Percentiles rank a stretch among this genome's conserved stretches.
These are phyloP conservation scores for Bhutanitis thaidina DNA, from an alignment of 2,888 invertebrate species.

Conservation along the genomic window DNA sequence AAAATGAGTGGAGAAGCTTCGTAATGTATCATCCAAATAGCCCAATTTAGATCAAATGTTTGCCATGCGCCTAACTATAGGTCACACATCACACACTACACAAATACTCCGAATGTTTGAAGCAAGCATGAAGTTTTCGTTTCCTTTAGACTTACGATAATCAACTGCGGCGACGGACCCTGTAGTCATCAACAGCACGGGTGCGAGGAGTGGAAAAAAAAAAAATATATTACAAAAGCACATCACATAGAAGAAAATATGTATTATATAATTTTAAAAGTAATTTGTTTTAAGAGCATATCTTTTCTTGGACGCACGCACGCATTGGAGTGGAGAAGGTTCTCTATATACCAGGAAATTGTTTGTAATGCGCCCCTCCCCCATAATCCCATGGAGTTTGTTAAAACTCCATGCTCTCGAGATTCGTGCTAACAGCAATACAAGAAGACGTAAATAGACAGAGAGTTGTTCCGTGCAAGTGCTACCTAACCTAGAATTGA, in stretches of 20 bases:
- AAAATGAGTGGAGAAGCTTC: neutral
- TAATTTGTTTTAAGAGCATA: no score
- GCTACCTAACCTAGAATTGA: no score
- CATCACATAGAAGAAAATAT: constrained; percentile 18
- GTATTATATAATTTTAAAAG: no score
- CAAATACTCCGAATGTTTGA: neutral
- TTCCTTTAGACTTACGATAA: constrained; percentile 65
- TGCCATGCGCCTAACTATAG: neutral
- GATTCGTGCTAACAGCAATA: no score
- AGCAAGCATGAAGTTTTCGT: constrained; percentile 6
- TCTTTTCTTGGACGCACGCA: no score
- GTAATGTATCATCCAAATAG: neutral
- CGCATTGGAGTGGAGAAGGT: no score
- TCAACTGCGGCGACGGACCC: constrained; percentile 76
- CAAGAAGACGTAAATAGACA: no score
- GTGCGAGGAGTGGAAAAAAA: constrained; percentile 48
- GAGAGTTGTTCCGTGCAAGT: no score
- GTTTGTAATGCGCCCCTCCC: no score
- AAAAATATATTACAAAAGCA: constrained; percentile 35
- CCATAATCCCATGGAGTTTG: no score
- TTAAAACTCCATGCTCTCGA: no score
- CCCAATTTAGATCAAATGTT: neutral
- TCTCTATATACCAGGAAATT: no score
- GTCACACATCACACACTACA: neutral
- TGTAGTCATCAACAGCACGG: constrained; percentile 41